Evolutionary conservation across 2,888 invertebrate species (phyloP).

Genomic region (Leucophora obtusa): DNA sequence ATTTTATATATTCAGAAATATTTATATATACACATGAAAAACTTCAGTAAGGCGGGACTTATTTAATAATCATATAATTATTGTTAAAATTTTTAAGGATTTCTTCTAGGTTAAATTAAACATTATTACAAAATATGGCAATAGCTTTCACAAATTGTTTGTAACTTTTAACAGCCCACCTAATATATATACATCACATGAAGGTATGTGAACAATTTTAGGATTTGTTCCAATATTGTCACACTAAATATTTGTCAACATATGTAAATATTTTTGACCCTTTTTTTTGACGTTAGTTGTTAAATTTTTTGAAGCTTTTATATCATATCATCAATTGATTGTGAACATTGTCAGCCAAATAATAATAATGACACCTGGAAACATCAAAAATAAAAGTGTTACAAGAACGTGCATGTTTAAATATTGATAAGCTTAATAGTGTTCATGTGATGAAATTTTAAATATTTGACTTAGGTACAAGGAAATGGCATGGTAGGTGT

Average conservation of each 20-base stretch:
- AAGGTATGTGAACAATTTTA: neutral
- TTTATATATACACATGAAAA: no score
- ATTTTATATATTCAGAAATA: neutral
- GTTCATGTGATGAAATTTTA: neutral
- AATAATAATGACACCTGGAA: constrained; percentile 5
- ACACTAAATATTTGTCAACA: constrained; percentile 5
- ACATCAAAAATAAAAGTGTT: neutral
- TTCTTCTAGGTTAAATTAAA: no score
- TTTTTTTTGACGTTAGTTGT: neutral
- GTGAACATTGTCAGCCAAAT: neutral
- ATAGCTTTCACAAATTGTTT: no score
- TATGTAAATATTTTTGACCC: neutral
- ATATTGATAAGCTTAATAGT: neutral
- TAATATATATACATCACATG: no score
- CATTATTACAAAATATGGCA: no score
- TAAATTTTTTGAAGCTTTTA: neutral
- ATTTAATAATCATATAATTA: neutral
- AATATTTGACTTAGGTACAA: no score
- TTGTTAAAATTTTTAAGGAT: no score
- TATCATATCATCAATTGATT: neutral
- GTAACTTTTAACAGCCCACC: no score
- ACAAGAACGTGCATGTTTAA: neutral
- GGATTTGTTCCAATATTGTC: neutral
- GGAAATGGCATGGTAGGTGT: no score
- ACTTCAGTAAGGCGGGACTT: neutral